These are phyloP conservation scores for Ametastegia equiseti DNA, from an alignment of 2,888 invertebrate genomes.

Conservation along the genomic window DNA sequence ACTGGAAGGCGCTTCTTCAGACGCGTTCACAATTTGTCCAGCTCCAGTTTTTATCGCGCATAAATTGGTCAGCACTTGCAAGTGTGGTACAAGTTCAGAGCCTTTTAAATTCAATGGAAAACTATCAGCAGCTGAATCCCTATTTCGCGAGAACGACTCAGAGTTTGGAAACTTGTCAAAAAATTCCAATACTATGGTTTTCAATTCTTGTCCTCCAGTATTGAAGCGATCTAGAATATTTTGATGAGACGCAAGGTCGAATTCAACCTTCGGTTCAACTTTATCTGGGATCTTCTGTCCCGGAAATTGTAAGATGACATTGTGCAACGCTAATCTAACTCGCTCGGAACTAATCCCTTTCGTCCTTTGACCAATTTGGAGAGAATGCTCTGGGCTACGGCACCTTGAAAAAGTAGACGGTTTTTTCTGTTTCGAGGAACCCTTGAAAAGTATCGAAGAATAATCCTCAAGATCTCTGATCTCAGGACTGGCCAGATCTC, in stretches of 20 bases:
- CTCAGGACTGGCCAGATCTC: neutral
- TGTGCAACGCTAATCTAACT: neutral
- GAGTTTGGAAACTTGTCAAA: conserved; percentile 2
- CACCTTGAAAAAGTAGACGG: neutral
- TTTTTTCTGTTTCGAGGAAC: neutral
- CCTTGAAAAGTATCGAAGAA: neutral
- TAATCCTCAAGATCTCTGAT: neutral
- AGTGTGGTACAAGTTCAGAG: neutral
- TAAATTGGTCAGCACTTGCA: conserved; percentile 2
- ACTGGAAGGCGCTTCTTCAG: neutral
- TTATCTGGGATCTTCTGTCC: neutral
- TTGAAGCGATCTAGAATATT: conserved; percentile 19
- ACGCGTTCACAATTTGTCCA: neutral
- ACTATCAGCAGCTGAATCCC: neutral
- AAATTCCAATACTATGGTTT: neutral
- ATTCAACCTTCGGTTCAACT: neutral
- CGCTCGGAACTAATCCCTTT: neutral
- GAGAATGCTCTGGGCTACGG: neutral
- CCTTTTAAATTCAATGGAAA: neutral
- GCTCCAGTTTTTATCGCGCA: neutral
- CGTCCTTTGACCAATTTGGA: neutral
- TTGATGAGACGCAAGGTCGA: neutral
- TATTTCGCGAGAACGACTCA: too few species aligned
- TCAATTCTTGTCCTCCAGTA: neutral
- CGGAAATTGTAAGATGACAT: neutral